Conservation (phyloP, 2,888 invertebrate genomes). For the Hypomecis punctinalis region DNA sequence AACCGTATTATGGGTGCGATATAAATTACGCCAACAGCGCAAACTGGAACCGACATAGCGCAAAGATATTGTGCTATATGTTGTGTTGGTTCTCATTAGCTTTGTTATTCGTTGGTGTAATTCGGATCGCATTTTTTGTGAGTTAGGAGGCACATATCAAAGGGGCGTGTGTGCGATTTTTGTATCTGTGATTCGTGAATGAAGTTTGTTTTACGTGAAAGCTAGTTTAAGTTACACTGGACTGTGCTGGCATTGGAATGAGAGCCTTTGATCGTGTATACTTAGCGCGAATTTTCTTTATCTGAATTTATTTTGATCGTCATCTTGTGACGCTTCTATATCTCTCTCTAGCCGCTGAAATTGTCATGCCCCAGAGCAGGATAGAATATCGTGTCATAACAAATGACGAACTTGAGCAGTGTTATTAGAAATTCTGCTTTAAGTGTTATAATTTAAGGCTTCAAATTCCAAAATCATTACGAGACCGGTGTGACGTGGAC, state of each 20-base stretch:
- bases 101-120: too few species aligned
- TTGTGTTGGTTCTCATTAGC: too few species aligned
- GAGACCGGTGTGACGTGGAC: neutral
- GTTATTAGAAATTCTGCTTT: neutral
- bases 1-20: slow-evolving; percentile 28
- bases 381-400: too few species aligned
- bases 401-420: too few species aligned
- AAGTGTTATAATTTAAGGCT: neutral
- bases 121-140: slow-evolving; percentile 17
- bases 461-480: neutral
- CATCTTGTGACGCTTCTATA: too few species aligned
- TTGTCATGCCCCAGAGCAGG: too few species aligned
- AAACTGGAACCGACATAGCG: too few species aligned
- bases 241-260: neutral
- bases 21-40: too few species aligned
- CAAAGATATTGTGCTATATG: too few species aligned
- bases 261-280: neutral
- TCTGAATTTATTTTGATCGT: too few species aligned
- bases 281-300: neutral
- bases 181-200: slow-evolving; percentile 77
- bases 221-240: neutral
- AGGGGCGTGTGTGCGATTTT: slow-evolving; percentile 58
- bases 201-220: slow-evolving; percentile 52
- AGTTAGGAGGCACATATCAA: slow-evolving; percentile 35
- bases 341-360: too few species aligned